phyloP scores from a whole-genome alignment of 2,113 vertebrate species.

The Alligator sinensis region DNA sequence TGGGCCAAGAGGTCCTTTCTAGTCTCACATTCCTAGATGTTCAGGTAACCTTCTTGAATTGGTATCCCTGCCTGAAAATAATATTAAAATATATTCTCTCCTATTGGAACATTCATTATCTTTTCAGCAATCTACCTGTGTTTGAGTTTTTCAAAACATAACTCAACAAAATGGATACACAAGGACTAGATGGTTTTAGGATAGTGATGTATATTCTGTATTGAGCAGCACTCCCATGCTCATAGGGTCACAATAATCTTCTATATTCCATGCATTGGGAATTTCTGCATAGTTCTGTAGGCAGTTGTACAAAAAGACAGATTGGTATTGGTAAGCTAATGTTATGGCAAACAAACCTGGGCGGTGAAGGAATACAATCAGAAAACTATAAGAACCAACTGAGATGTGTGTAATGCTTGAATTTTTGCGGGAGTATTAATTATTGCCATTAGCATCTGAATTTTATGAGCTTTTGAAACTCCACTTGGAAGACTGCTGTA shows the following conservation, averaged over 20 bases:
- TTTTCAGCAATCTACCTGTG: neutral
- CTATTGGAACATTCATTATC: neutral
- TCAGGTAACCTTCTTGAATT: neutral
- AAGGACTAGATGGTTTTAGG: neutral
- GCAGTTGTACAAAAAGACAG: neutral
- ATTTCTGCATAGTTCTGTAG: neutral
- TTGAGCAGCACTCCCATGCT: neutral
- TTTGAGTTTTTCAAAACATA: neutral
- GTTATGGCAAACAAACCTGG: neutral
- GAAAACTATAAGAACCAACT: neutral
- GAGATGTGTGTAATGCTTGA: neutral
- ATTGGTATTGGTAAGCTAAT: neutral
- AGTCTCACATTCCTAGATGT: neutral
- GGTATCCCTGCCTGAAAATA: accelerated
- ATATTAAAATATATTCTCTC: neutral
- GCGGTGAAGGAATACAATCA: neutral
- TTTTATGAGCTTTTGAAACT: neutral
- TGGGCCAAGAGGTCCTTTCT: neutral
- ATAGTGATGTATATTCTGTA: neutral
- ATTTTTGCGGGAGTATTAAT: neutral
- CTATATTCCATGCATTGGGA: neutral
- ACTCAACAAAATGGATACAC: neutral
- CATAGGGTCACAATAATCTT: accelerated
- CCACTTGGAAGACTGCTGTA: neutral
- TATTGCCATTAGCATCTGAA: neutral